phyloP scores from a whole-genome alignment of 2,797 vertebrate species.

The Cossypha niveicapilla region DNA sequence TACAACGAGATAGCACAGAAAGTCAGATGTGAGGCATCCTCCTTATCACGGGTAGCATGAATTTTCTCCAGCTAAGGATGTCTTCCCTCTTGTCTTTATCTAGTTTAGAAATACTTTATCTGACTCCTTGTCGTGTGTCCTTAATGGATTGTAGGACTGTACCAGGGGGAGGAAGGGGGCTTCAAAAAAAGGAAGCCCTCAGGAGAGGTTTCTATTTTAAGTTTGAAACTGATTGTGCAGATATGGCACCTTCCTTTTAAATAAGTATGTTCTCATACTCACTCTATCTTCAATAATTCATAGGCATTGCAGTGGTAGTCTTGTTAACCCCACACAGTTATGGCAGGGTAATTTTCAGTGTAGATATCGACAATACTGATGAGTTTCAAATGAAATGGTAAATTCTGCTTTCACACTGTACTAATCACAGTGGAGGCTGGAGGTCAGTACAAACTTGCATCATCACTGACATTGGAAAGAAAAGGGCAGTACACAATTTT shows the following conservation, averaged over 20 bases:
- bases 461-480: not conserved
- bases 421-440: not conserved
- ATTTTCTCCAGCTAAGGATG: not conserved
- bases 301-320: not conserved
- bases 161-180: not conserved
- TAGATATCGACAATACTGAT: not conserved
- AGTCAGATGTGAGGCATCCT: not conserved
- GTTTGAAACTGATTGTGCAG: not conserved
- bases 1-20: slow-evolving; percentile 19
- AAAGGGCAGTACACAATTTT: not conserved
- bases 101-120: slow-evolving; percentile 18
- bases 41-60: not conserved
- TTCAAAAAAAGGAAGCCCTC: not conserved
- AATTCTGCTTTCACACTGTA: not conserved
- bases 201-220: slow-evolving; percentile 11
- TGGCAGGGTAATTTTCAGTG: not conserved
- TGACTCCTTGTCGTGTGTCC: not conserved
- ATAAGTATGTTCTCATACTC: not conserved
- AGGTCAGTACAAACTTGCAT: not conserved
- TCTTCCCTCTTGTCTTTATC: slow-evolving; percentile 12
- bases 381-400: not conserved
- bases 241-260: slow-evolving; percentile 4
- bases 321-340: not conserved
- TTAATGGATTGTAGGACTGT: not conserved
- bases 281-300: not conserved